phyloP scores from a whole-genome alignment of 2,113 vertebrate genomes.

The Anolis carolinensis region DNA sequence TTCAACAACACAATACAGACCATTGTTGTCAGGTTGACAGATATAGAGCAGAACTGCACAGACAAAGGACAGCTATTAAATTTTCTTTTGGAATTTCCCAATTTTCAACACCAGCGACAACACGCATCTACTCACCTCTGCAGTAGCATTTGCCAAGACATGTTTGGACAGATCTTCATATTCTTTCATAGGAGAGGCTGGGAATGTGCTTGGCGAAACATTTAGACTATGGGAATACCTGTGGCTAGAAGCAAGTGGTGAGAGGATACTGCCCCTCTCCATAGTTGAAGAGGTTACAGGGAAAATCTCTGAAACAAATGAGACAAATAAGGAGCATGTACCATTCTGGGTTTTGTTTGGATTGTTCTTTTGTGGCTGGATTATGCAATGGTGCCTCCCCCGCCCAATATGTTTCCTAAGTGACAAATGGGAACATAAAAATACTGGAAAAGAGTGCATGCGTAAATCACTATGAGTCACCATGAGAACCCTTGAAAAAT shows the following conservation, averaged over 20 bases:
- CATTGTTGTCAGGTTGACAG: too few species aligned
- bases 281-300: neutral
- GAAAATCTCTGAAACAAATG: constrained; percentile 1
- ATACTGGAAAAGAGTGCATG: neutral
- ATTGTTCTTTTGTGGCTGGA: neutral
- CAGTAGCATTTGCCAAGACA: constrained; percentile 79
- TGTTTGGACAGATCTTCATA: constrained; percentile 87
- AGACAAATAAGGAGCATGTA: neutral
- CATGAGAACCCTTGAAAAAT: neutral
- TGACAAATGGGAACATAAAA: neutral
- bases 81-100: neutral
- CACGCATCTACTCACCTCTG: constrained; percentile 78
- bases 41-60: too few species aligned
- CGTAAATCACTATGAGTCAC: neutral
- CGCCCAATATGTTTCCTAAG: neutral
- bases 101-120: neutral
- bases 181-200: constrained; percentile 75
- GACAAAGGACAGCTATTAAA: too few species aligned
- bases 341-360: neutral
- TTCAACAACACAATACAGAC: too few species aligned
- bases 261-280: constrained; percentile 50
- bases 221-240: constrained; percentile 65
- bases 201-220: constrained; percentile 63
- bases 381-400: neutral
- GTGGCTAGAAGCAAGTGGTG: constrained; percentile 55